phyloP scores from a whole-genome alignment of 1,140 invertebrate species.

The Caenorhabditis inopinata region DNA sequence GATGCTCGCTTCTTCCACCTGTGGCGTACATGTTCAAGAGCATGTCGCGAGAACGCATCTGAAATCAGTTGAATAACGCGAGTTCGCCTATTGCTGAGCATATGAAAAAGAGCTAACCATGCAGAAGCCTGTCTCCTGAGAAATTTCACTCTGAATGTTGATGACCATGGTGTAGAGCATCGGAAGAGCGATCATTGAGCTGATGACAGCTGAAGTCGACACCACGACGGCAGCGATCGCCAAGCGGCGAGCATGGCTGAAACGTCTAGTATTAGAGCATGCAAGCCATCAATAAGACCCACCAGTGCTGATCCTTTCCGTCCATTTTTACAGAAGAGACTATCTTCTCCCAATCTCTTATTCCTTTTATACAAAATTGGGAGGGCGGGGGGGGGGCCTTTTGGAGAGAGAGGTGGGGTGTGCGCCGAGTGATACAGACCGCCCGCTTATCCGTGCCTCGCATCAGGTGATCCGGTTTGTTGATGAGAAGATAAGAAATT shows the following conservation, averaged over 20 bases:
- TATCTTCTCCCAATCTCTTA: background rate
- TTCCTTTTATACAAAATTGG: background rate
- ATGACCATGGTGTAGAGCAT: conserved; percentile 48
- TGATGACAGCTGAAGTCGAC: conserved; percentile 48
- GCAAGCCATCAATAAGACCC: no score
- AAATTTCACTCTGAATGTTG: conserved; percentile 44
- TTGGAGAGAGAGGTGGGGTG: no score
- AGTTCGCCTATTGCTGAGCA: no score
- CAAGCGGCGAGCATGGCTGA: conserved; percentile 47
- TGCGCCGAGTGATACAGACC: no score
- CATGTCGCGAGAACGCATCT: conserved; percentile 44
- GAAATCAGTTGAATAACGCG: background rate
- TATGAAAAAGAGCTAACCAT: conserved; percentile 18
- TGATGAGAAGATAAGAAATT: conserved; percentile 8
- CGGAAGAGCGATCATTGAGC: conserved; percentile 46
- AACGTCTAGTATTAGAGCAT: no score
- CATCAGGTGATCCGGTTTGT: background rate
- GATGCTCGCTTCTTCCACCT: background rate
- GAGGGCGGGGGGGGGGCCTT: no score
- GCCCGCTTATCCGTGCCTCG: background rate
- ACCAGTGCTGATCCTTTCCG: conserved; percentile 28
- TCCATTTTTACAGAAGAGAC: conserved; percentile 1
- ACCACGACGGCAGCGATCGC: conserved; percentile 46
- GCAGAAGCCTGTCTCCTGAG: conserved; percentile 50
- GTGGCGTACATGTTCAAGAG: conserved; percentile 5